Base-by-base conservation (phyloP, 2,888 invertebrate genomes). In the Mechanitis messenoides region DNA sequence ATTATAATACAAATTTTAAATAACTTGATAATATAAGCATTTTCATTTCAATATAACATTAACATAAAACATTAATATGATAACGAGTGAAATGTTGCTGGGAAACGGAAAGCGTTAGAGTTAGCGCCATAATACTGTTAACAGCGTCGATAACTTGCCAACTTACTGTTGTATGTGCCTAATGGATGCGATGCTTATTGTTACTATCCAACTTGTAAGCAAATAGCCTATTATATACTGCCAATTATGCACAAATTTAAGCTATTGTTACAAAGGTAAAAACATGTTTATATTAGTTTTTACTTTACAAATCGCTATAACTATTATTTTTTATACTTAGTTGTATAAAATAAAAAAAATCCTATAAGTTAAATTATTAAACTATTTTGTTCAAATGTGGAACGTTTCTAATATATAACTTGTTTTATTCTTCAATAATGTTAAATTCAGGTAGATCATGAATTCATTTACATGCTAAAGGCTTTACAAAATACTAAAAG, bases 71-170 rank as follows among this genome's bases (percentile, higher is more conserved):
- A 50, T 59, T 56, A 45, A 62, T 59, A 56, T 54, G 62, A 62
- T 46, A 42, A 38, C 28, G 35, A 38, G 45, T 62, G 46, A 59
- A 62, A 59, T 59, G 59, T 59, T 45, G 62, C 62, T 62, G 53
- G 59, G 38, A 59, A 62, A 59, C 56, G 56, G 59, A 56, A 62
- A 57, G 33, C 56, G 56, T 59, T 57, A 62, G 62, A 46, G 53
- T 45, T 59, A 54, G 59, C 56, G 59, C 53, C 58, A 59, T 62
- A 62, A 62, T 57, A 59, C 53, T 59, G 56, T 57, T 47, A 62
- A 54, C 59, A 60, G 56, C 60, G 56, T 60, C 60, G 60, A 60
- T 60, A 60, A 60, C 60, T 56, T 60, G 60, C 60, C 60, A 60
- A 56, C 53, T 60, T 56, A 60, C 53, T 38, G 56, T 45, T 56